Evolutionary conservation across 1,140 invertebrate species (phyloP).

Genomic region (Ceratina australensis): DNA sequence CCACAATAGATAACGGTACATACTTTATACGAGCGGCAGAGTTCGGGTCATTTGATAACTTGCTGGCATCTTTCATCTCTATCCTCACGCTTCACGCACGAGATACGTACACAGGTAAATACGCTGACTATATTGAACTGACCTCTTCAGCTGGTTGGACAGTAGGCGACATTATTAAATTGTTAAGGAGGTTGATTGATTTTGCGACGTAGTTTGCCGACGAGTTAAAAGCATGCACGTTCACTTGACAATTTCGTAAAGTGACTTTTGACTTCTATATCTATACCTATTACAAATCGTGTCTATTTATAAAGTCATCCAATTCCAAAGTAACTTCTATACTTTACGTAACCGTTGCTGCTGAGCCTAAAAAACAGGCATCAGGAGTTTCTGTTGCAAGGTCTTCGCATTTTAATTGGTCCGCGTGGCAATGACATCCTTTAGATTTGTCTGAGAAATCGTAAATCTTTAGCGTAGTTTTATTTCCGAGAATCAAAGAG

Average conservation of each 20-base stretch:
- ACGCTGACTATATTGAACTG: constrained; percentile 26
- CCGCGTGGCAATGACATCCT: background rate
- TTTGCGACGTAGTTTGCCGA: constrained; percentile 34
- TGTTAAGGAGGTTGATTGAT: constrained; percentile 46
- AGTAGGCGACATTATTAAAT: constrained; percentile 55
- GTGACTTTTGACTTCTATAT: background rate
- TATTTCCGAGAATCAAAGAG: background rate
- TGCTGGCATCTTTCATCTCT: background rate
- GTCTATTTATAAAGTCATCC: no score
- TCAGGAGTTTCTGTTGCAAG: background rate
- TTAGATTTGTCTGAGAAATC: background rate
- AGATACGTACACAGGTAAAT: constrained; percentile 26
- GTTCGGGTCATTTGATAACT: background rate
- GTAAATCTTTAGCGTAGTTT: background rate
- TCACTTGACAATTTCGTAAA: constrained; percentile 4
- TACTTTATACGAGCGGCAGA: background rate
- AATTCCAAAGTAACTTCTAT: no score
- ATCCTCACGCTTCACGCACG: background rate
- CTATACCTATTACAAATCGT: no score
- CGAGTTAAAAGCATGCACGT: constrained; percentile 49
- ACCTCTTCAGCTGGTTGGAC: constrained; percentile 35
- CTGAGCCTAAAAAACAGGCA: no score
- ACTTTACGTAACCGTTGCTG: no score
- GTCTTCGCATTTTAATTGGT: background rate
- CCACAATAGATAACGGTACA: no score